Base-by-base conservation (phyloP, 2,888 invertebrate species). In the Pyrrhosoma nymphula region DNA sequence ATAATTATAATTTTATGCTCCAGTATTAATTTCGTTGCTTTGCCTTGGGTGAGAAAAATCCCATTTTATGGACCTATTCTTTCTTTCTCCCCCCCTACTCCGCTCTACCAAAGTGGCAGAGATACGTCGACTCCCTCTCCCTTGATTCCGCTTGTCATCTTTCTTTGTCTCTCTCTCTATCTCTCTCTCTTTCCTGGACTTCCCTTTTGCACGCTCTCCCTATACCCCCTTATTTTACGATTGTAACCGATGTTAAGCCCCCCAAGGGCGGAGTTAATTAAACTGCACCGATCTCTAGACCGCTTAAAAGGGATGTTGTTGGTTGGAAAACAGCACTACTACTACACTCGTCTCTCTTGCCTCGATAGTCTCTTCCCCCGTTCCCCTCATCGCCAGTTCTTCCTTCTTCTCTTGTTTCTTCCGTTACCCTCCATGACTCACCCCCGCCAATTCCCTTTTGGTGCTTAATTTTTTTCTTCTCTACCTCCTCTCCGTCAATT, bases 281-380 rank as follows among this genome's bases (percentile, higher is more conserved):
- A 93, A 93, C 93, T 69, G 93, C 69, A 93, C 93, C 93, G 91
- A 91, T 91, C 91, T 91, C 91, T 39, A 16, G 93, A 47, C 93
- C 75, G 69, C 69, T 93, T 93, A 75, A 93, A 75, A 93, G 93
- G 69, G 47, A 93, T 93, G 93, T 93, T 93, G 93, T 69, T 93
- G 63, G 93, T 47, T 47, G 93, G 47, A 35, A 69, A 93, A 93
- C 93, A 69, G 47, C 47, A 8, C 69, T 47, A 47, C 93, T 69
- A 39, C 91, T 91, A 35, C 35, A 35, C 63, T 91, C 63, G 60
- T 91, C 30, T 60, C 35, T 39, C 47, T 55, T 93, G 23, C 69
- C 69, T 39, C n/a, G 35, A 63, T 26, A 47, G 63, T 47, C 47
- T 35, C 63, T 63, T 63, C 63, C 39, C 63, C 63, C 39, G 14